Base-by-base conservation (phyloP, 2,113 vertebrate species). In the Dipodomys spectabilis region DNA sequence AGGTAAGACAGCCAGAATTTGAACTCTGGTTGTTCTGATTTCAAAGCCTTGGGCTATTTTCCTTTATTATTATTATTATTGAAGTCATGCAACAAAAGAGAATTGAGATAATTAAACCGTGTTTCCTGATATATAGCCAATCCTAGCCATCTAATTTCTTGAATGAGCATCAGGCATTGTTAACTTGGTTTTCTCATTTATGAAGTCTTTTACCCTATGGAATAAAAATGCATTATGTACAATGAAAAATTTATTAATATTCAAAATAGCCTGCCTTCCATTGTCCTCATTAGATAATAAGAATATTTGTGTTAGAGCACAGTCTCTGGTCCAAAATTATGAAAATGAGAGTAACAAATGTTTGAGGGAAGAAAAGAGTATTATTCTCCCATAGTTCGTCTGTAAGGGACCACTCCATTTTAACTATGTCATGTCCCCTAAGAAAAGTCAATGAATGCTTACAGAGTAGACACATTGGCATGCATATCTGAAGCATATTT, bases 171-270 rank as follows among this genome's bases (percentile, higher is more conserved):
- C 79, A 35, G 85, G 4, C 30, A 62, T 7, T 80, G 27, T 44
- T 68, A 57, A 44, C 53, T 94, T 71, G 15, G 23, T 77, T 82
- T 93, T 78, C 28, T 92, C 64, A 81, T 72, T 73, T 82, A 22
- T 68, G 32, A 88, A 87, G 13, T 53, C 53, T 88, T 93, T 92
- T 90, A 20, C 67, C 57, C 53, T 32, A 16, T 82, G 69, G 23
- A 62, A 94, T 77, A 68, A 85, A 57, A 84, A 90, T 57, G 30
- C 2, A 93, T 72, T 65, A 62, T 35, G 73, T 49, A 35, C 72
- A 53, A 82, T n/a, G 16, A 25, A 60, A 57, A 81, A 80, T 11
- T 86, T 95, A 88, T 93, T 92, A 80, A 92, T 83, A 90, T 74
- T 57, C 7, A 93, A 82, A 94, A 79, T 62, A 74, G n/a, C 11